Evolutionary conservation across 2,113 vertebrate species (phyloP).

Genomic region (Oriolus oriolus): DNA sequence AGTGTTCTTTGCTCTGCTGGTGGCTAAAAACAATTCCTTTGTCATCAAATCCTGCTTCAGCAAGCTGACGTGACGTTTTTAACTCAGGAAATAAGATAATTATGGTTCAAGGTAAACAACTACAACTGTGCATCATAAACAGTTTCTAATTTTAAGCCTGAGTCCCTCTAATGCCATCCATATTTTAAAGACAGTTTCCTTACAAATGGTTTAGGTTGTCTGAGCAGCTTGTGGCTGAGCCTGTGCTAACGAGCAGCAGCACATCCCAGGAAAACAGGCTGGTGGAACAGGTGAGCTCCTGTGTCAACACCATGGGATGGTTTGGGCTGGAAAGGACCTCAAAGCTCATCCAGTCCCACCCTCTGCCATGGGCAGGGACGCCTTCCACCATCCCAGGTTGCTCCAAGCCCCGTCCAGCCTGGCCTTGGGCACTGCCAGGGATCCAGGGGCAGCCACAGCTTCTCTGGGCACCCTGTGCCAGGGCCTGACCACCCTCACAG

Average conservation of each 20-base stretch:
- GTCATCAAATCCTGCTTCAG: constrained; percentile 40
- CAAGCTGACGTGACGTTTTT: constrained; percentile 38
- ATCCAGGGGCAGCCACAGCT: not conserved
- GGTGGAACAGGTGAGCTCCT: not conserved
- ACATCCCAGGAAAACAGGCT: not conserved
- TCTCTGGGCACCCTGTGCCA: not conserved
- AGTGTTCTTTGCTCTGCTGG: constrained; percentile 34
- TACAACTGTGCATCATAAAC: constrained; percentile 26
- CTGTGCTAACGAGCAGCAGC: not conserved
- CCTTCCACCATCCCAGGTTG: accelerated
- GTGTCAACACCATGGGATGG: not conserved
- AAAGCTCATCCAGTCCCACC: accelerated
- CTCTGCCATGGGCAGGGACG: not conserved
- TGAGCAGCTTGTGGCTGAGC: not conserved
- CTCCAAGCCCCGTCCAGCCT: accelerated
- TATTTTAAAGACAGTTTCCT: not conserved
- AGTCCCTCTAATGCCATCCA: not conserved
- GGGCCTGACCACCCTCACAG: accelerated
- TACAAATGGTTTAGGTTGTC: not conserved
- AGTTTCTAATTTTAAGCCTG: constrained; percentile 30
- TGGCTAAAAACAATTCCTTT: constrained; percentile 56
- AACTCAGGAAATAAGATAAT: constrained; percentile 53
- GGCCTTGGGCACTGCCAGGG: not conserved
- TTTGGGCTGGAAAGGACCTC: not conserved
- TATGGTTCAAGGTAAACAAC: constrained; percentile 55